These are phyloP conservation scores for Ditylenchus weischeri DNA, from an alignment of 2,888 invertebrate genomes.

Conservation along the genomic window DNA sequence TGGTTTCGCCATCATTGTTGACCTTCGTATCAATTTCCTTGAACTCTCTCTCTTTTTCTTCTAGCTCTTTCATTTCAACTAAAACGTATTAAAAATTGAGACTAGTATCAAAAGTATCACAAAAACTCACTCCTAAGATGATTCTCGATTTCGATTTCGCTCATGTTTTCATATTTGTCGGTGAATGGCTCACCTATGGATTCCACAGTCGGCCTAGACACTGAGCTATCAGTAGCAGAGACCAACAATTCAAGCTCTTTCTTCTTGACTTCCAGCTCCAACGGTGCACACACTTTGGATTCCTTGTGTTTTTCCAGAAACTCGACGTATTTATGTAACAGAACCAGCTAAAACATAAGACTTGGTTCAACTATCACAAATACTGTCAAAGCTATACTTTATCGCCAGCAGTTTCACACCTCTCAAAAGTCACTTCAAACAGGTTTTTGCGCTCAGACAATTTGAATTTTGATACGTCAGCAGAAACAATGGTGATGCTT, in stretches of 20 bases:
- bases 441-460: constrained; percentile 9
- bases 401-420: constrained; percentile 9
- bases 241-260: too few relatives aligned
- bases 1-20: constrained; percentile 42
- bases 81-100: neutral
- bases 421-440: constrained; percentile 11
- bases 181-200: neutral
- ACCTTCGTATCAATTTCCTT: constrained; percentile 22
- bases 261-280: too few relatives aligned
- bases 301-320: too few relatives aligned
- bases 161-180: constrained; percentile 27
- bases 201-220: neutral
- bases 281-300: too few relatives aligned
- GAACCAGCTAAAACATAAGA: constrained; percentile 10
- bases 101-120: constrained; percentile 6
- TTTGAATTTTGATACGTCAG: constrained; percentile 16
- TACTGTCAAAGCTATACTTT: constrained; percentile 7
- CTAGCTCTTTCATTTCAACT: constrained; percentile 24
- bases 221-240: too few relatives aligned
- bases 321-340: too few relatives aligned
- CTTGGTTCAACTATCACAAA: too few relatives aligned
- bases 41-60: constrained; percentile 22
- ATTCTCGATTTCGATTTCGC: constrained; percentile 24
- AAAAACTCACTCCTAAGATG: constrained; percentile 18
- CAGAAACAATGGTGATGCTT: constrained; percentile 25